Evolutionary conservation across 2,797 vertebrate species (phyloP).

Genomic region (Loriculus beryllinus): DNA sequence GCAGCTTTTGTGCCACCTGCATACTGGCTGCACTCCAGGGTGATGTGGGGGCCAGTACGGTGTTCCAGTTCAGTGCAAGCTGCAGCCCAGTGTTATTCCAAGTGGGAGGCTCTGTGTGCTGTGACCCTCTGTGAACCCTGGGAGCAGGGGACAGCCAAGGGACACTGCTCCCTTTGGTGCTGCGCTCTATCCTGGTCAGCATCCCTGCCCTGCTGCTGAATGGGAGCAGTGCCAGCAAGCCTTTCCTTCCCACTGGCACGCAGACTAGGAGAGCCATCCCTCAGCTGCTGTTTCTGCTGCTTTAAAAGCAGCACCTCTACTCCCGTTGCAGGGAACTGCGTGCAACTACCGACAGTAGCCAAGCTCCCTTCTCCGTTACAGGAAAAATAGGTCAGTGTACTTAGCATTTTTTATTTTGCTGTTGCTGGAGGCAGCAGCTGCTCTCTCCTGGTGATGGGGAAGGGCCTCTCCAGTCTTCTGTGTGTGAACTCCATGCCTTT

Average conservation of each 20-base stretch:
- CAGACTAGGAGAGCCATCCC: rapidly evolving
- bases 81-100: background rate
- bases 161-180: background rate
- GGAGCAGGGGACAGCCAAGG: background rate
- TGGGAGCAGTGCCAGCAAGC: background rate
- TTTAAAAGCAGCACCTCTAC: background rate
- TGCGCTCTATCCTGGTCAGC: background rate
- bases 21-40: rapidly evolving
- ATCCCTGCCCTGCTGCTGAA: background rate
- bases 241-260: rapidly evolving
- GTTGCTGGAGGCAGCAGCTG: background rate
- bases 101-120: background rate
- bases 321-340: rapidly evolving
- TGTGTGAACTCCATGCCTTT: background rate
- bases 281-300: background rate
- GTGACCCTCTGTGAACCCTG: background rate
- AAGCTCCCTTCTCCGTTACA: background rate
- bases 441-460: background rate
- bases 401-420: background rate
- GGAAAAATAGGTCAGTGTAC: background rate
- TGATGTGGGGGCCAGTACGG: rapidly evolving
- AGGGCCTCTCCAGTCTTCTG: background rate
- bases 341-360: rapidly evolving
- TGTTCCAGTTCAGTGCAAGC: background rate
- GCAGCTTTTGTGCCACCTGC: background rate